These are phyloP conservation scores for Aurelia sp. DNA, from an alignment of 30 jellyfish, hydroid and myxozoan species.

Conservation along the genomic window DNA sequence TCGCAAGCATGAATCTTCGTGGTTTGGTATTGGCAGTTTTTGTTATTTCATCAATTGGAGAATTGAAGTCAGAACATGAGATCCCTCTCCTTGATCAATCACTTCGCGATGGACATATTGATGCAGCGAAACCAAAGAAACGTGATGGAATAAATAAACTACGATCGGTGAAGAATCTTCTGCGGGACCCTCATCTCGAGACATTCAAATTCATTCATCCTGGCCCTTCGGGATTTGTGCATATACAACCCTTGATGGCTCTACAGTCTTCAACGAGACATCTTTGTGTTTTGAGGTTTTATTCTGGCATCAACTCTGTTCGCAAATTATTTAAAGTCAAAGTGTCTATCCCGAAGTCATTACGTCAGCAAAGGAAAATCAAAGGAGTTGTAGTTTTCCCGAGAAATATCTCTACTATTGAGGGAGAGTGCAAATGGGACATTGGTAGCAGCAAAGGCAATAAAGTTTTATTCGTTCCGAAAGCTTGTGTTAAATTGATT, in stretches of 20 bases:
- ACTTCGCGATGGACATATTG: too few relatives aligned
- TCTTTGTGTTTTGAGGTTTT: conserved; percentile 7
- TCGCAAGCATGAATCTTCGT: too few relatives aligned
- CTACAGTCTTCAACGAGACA: not conserved
- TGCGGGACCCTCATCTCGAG: conserved; percentile 43
- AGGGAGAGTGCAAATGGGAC: conserved; percentile 53
- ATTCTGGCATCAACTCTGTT: conserved; percentile 7
- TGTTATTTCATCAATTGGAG: too few relatives aligned
- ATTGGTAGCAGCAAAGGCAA: conserved; percentile 5
- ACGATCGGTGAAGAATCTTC: conserved; percentile 17
- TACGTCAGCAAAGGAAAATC: conserved; percentile 10
- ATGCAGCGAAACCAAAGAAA: too few relatives aligned
- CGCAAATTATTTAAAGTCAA: conserved; percentile 42
- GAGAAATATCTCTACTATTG: conserved; percentile 9
- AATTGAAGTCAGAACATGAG: too few relatives aligned
- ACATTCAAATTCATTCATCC: conserved; percentile 45
- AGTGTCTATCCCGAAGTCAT: conserved; percentile 7
- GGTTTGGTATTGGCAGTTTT: too few relatives aligned
- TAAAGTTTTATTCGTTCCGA: conserved; percentile 38
- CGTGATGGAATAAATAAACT: conserved; percentile 11
- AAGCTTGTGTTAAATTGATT: conserved; percentile 35
- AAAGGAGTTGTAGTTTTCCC: conserved; percentile 46
- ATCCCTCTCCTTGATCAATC: too few relatives aligned
- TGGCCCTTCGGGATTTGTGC: not conserved
- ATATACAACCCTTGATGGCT: not conserved